A percentile compares a stretch with the other conserved stretches of the same genome.
phyloP scores from a whole-genome alignment of 2,797 vertebrate species.

The Acanthopagrus latus region DNA sequence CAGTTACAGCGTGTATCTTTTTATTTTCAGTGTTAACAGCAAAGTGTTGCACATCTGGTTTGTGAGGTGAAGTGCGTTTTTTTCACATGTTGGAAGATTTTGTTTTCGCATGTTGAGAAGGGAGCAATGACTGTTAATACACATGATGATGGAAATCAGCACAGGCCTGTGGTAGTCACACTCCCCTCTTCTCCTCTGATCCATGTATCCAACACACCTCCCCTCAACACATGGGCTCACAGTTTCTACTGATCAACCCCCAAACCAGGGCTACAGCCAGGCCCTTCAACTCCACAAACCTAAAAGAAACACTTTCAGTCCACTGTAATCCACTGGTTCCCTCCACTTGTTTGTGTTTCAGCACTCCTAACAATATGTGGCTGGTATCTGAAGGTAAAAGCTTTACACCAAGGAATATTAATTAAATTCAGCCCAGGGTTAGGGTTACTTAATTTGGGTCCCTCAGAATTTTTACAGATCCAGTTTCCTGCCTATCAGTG shows the following conservation, averaged over 20 bases:
- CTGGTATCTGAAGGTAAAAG: neutral
- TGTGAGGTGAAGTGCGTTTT: neutral
- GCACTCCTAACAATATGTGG: neutral
- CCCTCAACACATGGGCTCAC: constrained; percentile 11
- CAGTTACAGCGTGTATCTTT: neutral
- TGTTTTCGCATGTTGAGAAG: constrained; percentile 2
- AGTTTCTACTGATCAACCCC: neutral
- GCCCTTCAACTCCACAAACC: neutral
- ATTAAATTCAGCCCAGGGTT: neutral
- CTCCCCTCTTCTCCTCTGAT: constrained; percentile 11
- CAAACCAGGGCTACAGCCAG: neutral
- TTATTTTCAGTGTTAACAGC: neutral
- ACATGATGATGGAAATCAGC: constrained; percentile 52
- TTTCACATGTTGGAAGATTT: constrained; percentile 3
- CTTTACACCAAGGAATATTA: neutral
- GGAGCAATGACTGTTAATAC: constrained; percentile 48
- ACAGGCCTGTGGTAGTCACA: constrained; percentile 22
- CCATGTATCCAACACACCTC: constrained; percentile 20
- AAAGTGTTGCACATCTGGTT: neutral
- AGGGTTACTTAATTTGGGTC: neutral
- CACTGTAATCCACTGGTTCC: neutral
- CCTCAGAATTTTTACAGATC: constrained; percentile 30
- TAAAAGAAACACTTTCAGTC: neutral
- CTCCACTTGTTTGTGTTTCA: neutral
- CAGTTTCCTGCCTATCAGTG: constrained; percentile 56